phyloP scores from a whole-genome alignment of 2,888 invertebrate genomes.

The Leptarthrus brevirostris region DNA sequence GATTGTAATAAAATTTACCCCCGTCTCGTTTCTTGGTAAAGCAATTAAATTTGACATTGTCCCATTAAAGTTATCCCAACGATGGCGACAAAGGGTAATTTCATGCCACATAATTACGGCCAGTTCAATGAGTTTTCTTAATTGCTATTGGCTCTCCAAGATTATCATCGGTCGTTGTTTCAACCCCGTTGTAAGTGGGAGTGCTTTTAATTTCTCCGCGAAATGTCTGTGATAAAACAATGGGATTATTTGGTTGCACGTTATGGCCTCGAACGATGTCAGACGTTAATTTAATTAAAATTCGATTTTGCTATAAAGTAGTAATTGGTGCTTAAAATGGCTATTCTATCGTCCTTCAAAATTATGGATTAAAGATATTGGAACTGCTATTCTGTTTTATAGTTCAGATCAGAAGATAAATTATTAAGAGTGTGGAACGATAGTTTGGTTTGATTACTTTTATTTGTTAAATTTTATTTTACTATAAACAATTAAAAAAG shows the following conservation, averaged over 20 bases:
- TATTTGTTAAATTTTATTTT: no score
- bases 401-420: no score
- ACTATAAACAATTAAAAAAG: no score
- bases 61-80: conserved; percentile 12
- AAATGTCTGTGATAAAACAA: conserved; percentile 11
- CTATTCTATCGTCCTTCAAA: no score
- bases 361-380: no score
- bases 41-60: conserved; percentile 23
- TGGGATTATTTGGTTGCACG: conserved; percentile 18
- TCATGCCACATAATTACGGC: conserved; percentile 23
- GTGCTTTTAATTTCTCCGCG: conserved; percentile 28
- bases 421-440: no score
- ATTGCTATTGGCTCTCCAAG: conserved; percentile 25
- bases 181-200: conserved; percentile 12
- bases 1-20: no score
- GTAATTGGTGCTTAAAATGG: no score
- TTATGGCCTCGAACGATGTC: conserved; percentile 25
- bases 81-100: conserved; percentile 26
- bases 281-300: conserved; percentile 42
- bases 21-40: no score
- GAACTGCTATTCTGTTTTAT: no score
- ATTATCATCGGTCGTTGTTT: conserved; percentile 24
- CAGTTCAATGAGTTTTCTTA: conserved; percentile 8
- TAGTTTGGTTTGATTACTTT: no score
- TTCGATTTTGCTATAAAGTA: conserved; percentile 37